These are phyloP conservation scores for Pissodes strobi DNA, from an alignment of 1,140 invertebrate species.

Conservation along the genomic window DNA sequence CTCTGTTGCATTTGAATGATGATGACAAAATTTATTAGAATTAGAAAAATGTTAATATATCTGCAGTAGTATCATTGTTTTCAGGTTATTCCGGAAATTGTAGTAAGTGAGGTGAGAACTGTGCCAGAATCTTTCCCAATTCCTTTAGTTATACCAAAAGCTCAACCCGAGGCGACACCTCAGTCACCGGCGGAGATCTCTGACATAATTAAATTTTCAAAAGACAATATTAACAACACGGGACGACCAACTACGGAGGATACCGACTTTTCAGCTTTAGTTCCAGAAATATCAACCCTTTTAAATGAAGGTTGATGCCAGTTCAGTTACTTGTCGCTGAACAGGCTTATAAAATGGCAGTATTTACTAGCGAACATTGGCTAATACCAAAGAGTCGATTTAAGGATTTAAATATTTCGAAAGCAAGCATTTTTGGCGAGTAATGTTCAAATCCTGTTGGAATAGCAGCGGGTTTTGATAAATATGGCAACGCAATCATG, in stretches of 20 bases:
- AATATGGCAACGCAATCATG: conserved; percentile 88
- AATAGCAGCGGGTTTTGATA: conserved; percentile 97
- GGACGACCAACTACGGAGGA: conserved; percentile 58
- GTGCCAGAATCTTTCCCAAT: conserved; percentile 2
- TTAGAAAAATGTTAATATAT: too few relatives aligned
- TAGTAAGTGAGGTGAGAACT: conserved; percentile 25
- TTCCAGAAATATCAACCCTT: conserved; percentile 20
- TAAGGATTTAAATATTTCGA: conserved; percentile 67
- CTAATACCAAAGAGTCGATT: too few relatives aligned
- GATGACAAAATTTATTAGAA: too few relatives aligned
- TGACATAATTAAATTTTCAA: conserved; percentile 47
- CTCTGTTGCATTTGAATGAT: too few relatives aligned
- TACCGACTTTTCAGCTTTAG: neutral
- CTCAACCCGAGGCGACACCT: neutral
- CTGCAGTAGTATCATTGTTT: neutral
- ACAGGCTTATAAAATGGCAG: too few relatives aligned
- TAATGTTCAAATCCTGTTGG: conserved; percentile 89
- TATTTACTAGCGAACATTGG: too few relatives aligned
- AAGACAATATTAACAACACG: conserved; percentile 3
- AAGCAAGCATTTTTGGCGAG: conserved; percentile 74
- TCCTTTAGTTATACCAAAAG: conserved; percentile 28
- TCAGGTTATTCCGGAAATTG: conserved; percentile 41
- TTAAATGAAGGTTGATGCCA: neutral
- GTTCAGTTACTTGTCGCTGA: too few relatives aligned
- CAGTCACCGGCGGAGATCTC: conserved; percentile 9